A percentile compares a stretch with the other conserved stretches of the same genome.
phyloP scores from a whole-genome alignment of 2,797 vertebrate species.

The Scolopax rusticola region DNA sequence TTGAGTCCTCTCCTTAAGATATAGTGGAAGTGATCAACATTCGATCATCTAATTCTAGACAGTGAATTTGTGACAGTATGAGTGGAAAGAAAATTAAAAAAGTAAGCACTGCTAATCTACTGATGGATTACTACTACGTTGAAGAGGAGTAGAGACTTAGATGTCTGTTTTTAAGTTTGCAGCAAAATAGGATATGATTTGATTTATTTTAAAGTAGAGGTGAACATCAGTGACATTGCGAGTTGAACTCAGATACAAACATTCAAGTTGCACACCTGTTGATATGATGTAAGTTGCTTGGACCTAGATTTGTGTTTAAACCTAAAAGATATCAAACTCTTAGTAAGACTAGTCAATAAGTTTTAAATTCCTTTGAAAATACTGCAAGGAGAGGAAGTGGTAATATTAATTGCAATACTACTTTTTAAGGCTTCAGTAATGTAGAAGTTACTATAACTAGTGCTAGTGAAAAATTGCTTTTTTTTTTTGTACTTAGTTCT shows the following conservation, averaged over 20 bases:
- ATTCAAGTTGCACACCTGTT: neutral
- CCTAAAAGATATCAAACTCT: neutral
- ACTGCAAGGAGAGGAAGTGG: neutral
- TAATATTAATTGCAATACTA: neutral
- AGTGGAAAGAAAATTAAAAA: neutral
- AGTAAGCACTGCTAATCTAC: neutral
- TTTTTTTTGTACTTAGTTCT: neutral
- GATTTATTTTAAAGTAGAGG: neutral
- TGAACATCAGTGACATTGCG: neutral
- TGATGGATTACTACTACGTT: neutral
- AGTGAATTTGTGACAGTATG: neutral
- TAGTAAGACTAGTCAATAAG: neutral
- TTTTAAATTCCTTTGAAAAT: neutral
- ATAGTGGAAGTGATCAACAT: neutral
- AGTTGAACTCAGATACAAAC: neutral
- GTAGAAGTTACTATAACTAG: neutral
- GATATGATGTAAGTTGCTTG: neutral
- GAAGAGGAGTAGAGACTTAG: neutral
- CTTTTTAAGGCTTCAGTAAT: neutral
- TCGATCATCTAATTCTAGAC: neutral
- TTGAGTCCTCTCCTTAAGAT: neutral
- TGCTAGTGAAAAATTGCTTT: neutral
- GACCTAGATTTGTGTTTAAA: neutral
- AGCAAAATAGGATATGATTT: neutral
- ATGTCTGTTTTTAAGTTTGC: neutral